Base-by-base conservation (phyloP, 1,140 invertebrate genomes). In the Apis mellifera region DNA sequence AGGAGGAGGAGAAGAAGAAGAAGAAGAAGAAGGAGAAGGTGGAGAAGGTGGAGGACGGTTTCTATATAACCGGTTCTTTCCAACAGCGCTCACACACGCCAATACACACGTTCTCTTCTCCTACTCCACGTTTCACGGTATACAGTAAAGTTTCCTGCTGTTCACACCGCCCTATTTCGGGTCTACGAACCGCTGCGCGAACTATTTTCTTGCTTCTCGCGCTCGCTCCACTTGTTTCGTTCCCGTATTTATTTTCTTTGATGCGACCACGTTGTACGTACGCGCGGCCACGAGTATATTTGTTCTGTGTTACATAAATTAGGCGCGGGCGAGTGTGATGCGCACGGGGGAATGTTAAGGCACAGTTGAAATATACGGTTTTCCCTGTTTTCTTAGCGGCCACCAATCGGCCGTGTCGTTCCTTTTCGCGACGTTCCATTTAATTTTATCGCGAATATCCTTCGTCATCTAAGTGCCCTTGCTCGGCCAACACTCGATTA, bases 61-160 rank as follows among this genome's bases (percentile, higher is more conserved):
- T 86, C 89, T 91, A 90, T 89, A 92, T 89, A 93, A 93, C 92
- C 92, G 92, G 92, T 93, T 92, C 89, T 90, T 91, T 88, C 89
- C 83, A 87, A 81, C 74, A 75, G 69, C 70, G 65, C 71, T 83
- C 84, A 65, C 77, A 75, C 85, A 83, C 78, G 84, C 69, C 75
- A 64, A 86, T 87, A 73, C 69, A 73, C 76, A 68, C 76, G 75
- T 55, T 32, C 59, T 78, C 83, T 42, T 78, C 83, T 42, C 64
- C 50, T 75, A 64, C 71, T 77, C 66, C 68, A n/a, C 60, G 72
- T 64, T 82, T 70, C 79, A 66, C 66, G 66, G 52, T 52, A 78
- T 66, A 79, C 68, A 66, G 75, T 68, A 77, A 86, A 75, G 83
- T 69, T 59, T 68, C 50, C 71, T 75, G 64, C 86, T 86, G 87